Conservation (phyloP, 2,113 vertebrate species). For the Rana temporaria region DNA sequence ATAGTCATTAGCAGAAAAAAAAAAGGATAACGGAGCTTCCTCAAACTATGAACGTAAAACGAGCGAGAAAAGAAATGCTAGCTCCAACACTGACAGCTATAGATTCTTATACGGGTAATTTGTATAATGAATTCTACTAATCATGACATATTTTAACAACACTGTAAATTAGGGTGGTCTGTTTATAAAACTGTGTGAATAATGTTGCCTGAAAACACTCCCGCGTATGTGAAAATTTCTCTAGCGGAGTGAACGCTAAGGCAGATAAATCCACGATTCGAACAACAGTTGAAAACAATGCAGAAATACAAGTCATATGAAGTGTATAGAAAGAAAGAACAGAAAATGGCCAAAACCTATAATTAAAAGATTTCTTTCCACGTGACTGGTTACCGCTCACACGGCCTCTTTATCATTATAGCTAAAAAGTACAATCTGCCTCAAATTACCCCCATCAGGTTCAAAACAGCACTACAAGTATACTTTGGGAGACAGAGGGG, state of each 20-base stretch:
- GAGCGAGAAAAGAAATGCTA: too few species aligned
- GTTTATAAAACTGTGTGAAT: neutral
- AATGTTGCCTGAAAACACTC: neutral
- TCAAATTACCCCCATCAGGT: too few species aligned
- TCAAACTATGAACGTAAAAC: too few species aligned
- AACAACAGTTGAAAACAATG: neutral
- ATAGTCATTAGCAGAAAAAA: too few species aligned
- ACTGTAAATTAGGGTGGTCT: neutral
- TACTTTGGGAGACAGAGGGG: too few species aligned
- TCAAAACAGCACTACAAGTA: too few species aligned
- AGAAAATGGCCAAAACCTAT: neutral
- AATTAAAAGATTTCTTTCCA: too few species aligned
- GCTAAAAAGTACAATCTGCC: too few species aligned
- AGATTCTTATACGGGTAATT: neutral
- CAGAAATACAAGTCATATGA: neutral
- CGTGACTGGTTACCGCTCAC: too few species aligned
- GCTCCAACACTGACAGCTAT: neutral
- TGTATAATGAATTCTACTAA: neutral
- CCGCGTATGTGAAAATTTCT: neutral
- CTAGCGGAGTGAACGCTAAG: neutral
- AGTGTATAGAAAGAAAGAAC: neutral
- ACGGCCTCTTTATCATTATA: too few species aligned
- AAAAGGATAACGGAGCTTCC: too few species aligned
- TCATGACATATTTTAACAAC: conserved; percentile 10
- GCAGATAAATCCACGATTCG: neutral